A percentile compares a stretch with the other conserved stretches of the same genome.
Evolutionary conservation across 2,113 vertebrate genomes (phyloP).

Genomic region (Melierax canorus): DNA sequence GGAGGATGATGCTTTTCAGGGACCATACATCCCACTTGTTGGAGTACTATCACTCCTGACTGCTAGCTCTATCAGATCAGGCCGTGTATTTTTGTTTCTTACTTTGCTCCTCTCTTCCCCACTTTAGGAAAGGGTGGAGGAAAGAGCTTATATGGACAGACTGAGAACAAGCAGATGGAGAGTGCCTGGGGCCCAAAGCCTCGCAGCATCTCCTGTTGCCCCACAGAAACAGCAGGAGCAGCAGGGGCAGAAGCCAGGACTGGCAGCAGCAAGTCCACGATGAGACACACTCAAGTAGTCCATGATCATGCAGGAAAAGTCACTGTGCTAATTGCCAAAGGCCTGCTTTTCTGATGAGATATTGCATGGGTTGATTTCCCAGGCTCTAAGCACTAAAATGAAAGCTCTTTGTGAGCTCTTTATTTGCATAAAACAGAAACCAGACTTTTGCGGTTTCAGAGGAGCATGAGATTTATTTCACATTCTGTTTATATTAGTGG

Average conservation of each 20-base stretch:
- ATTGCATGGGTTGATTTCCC: background rate
- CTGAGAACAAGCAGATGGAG: background rate
- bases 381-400: background rate
- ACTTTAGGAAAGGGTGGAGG: background rate
- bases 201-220: background rate
- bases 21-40: accelerated
- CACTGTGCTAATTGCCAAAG: background rate
- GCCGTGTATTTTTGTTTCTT: background rate
- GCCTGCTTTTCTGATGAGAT: background rate
- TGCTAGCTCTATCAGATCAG: background rate
- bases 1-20: background rate
- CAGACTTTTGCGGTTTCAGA: background rate
- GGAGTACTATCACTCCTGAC: background rate
- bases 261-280: background rate
- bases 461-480: background rate
- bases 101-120: background rate
- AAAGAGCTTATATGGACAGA: background rate
- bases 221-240: background rate
- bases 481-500: background rate
- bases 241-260: background rate
- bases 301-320: background rate
- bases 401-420: background rate
- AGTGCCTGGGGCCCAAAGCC: background rate
- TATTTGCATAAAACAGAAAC: background rate
- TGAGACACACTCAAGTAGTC: background rate